A percentile compares a stretch with the other conserved stretches of the same genome.
Conservation (phyloP, 2,888 invertebrate species). For the Drosophila pseudotakahashii region DNA sequence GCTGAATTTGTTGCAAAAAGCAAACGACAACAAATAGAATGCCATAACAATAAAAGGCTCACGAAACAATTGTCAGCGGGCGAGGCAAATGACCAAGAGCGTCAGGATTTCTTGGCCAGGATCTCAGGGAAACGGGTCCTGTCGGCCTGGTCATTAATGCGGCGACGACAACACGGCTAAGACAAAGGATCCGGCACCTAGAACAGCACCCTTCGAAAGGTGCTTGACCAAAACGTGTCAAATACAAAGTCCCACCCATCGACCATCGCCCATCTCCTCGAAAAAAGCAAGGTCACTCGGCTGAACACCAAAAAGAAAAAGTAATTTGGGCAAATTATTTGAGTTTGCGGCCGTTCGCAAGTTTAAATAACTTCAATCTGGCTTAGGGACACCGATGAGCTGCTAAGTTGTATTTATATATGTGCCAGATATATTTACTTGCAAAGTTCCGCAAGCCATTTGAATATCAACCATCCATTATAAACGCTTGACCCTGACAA, state of each 20-base stretch:
- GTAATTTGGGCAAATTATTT: slow-evolving; percentile 77
- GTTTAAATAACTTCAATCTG: slow-evolving; percentile 76
- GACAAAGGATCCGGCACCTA: slow-evolving; percentile 48
- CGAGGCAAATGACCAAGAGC: slow-evolving; percentile 62
- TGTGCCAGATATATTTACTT: slow-evolving; percentile 40
- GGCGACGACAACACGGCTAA: slow-evolving; percentile 58
- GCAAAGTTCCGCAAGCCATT: slow-evolving; percentile 62
- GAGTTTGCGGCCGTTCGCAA: slow-evolving; percentile 72
- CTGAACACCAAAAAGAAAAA: slow-evolving; percentile 50
- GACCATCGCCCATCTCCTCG: slow-evolving; percentile 11
- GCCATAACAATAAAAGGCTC: slow-evolving; percentile 70
- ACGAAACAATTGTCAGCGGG: slow-evolving; percentile 68
- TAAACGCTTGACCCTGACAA: slow-evolving; percentile 65
- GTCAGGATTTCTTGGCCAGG: slow-evolving; percentile 4
- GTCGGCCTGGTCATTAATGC: slow-evolving; percentile 67
- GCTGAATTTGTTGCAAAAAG: slow-evolving; percentile 69
- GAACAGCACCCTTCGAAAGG: slow-evolving; percentile 52
- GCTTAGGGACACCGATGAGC: slow-evolving; percentile 42
- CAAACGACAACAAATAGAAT: slow-evolving; percentile 67
- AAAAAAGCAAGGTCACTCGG: slow-evolving; percentile 56
- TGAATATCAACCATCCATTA: slow-evolving; percentile 30
- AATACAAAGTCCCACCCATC: slow-evolving; percentile 21
- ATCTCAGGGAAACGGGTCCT: slow-evolving; percentile 24
- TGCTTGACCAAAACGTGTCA: slow-evolving; percentile 75
- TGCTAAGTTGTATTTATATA: slow-evolving; percentile 61